A percentile compares a stretch with the other conserved stretches of the same genome.
These are phyloP conservation scores for Sebastes jordani DNA, from an alignment of 2,797 vertebrate genomes.

Conservation along the genomic window DNA sequence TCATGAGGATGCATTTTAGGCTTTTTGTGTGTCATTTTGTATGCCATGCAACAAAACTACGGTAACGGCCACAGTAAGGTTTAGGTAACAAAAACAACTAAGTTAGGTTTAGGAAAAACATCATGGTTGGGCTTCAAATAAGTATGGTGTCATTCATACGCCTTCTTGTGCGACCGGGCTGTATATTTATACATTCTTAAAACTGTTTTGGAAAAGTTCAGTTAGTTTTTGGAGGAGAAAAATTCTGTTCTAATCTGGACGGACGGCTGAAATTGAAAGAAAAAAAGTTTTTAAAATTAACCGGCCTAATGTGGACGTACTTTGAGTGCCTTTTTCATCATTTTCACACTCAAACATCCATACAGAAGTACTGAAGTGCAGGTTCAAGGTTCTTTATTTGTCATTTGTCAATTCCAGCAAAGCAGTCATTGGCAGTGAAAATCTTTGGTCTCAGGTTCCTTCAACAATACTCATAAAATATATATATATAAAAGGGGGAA, in stretches of 20 bases:
- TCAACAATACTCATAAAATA: no score
- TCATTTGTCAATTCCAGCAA: no score
- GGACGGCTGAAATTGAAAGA: neutral
- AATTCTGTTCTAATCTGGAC: neutral
- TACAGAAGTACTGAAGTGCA: neutral
- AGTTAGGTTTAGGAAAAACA: neutral
- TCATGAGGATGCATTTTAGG: no score
- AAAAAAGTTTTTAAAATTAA: neutral
- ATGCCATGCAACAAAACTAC: neutral
- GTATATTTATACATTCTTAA: no score
- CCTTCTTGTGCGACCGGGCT: no score
- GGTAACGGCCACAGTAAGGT: neutral
- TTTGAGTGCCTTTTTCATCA: neutral
- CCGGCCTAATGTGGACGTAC: neutral
- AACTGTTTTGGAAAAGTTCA: neutral
- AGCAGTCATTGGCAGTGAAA: no score
- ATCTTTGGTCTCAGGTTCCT: no score
- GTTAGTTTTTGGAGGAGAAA: neutral
- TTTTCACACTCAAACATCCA: neutral
- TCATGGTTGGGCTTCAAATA: neutral
- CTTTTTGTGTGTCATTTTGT: neutral
- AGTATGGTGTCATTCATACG: no score
- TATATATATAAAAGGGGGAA: no score
- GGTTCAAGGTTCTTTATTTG: no score
- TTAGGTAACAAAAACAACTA: no score